Evolutionary conservation across 2,113 vertebrate species (phyloP).

Genomic region (Rhynchopsitta pachyrhyncha): DNA sequence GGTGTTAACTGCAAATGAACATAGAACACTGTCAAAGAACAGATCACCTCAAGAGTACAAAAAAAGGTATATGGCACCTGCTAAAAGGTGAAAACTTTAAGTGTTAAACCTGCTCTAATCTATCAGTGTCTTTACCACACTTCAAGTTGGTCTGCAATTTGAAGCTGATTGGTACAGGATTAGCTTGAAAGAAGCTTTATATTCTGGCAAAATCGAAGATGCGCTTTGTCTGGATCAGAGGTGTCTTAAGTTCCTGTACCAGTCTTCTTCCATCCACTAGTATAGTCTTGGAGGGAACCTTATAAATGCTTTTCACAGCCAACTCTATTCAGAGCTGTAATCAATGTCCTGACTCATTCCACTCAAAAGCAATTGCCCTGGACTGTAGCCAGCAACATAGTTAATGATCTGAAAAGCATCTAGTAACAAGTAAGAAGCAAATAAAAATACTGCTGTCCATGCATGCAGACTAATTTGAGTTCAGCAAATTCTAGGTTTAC

Average conservation of each 20-base stretch:
- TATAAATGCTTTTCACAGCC: background rate
- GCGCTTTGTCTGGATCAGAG: background rate
- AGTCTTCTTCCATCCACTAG: background rate
- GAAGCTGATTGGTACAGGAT: background rate
- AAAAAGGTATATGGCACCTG: background rate
- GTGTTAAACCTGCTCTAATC: background rate
- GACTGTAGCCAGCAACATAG: background rate
- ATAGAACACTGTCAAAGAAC: background rate
- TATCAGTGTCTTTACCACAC: background rate
- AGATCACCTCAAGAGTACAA: background rate
- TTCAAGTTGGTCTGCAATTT: background rate
- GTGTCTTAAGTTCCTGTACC: background rate
- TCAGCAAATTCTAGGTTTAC: background rate
- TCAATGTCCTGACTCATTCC: background rate
- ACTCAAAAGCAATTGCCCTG: background rate
- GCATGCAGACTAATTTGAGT: background rate
- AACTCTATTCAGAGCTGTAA: background rate
- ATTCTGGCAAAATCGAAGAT: background rate
- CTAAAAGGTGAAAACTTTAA: constrained; percentile 52
- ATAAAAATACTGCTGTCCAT: background rate
- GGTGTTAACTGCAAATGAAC: background rate
- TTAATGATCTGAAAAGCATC: background rate
- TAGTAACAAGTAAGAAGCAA: background rate
- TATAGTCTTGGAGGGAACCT: background rate
- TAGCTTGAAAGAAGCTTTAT: background rate